Percentiles rank a stretch among this genome's conserved stretches.
Evolutionary conservation across 2,797 vertebrate species (phyloP).

Genomic region (Eurystomus glaucurus): DNA sequence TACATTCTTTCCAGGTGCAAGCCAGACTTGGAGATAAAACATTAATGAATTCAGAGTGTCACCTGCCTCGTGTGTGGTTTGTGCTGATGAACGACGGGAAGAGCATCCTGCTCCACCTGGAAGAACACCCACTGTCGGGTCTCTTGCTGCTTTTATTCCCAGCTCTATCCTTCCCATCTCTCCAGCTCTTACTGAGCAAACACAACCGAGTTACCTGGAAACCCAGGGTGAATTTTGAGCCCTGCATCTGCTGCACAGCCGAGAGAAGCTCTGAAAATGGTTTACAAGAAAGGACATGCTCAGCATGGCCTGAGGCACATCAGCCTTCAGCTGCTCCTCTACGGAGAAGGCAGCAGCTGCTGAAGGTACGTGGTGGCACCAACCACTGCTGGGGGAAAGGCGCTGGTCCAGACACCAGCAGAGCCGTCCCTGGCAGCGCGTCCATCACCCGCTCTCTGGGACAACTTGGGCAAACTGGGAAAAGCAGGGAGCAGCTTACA

Average conservation of each 20-base stretch:
- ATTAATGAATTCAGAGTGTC: neutral
- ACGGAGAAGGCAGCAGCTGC: rapidly evolving
- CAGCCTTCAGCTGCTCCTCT: neutral
- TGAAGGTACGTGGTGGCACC: neutral
- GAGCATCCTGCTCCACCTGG: neutral
- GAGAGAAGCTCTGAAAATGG: neutral
- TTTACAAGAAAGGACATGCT: neutral
- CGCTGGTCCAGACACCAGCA: rapidly evolving
- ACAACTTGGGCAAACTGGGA: neutral
- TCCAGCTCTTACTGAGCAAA: no score
- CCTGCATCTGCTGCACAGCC: neutral
- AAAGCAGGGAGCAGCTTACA: neutral
- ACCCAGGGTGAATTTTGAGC: neutral
- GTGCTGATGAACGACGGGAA: neutral
- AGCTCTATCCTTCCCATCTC: rapidly evolving
- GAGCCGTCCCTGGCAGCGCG: rapidly evolving
- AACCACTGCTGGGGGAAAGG: neutral
- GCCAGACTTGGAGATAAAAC: conserved; percentile 26
- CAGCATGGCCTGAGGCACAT: neutral
- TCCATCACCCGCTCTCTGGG: rapidly evolving
- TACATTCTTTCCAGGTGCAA: conserved; percentile 46
- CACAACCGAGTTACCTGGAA: rapidly evolving
- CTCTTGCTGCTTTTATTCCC: neutral
- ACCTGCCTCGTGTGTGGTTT: rapidly evolving
- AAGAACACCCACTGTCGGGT: neutral